Evolutionary conservation across 1,140 invertebrate genomes (phyloP).

Genomic region (Neuroterus valhalla): DNA sequence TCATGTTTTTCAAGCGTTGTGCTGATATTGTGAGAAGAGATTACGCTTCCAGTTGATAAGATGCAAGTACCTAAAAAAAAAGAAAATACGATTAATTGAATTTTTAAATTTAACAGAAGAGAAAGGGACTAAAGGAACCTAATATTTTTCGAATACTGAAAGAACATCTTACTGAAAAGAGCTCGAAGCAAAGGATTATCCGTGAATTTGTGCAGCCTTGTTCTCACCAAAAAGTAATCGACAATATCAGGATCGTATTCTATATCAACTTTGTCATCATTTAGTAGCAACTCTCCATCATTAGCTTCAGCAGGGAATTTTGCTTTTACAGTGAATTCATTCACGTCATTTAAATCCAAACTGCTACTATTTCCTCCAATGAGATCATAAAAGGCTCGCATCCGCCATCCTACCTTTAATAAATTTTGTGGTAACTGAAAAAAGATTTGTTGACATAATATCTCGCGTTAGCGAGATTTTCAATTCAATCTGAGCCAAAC

Average conservation of each 20-base stretch:
- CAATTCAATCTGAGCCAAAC: neutral
- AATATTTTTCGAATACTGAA: neutral
- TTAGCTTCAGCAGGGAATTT: conserved; percentile 64
- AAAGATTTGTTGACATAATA: conserved; percentile 17
- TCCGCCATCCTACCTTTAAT: conserved; percentile 54
- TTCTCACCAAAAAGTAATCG: conserved; percentile 63
- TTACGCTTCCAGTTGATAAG: conserved; percentile 58
- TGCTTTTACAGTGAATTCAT: conserved; percentile 58
- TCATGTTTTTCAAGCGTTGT: conserved; percentile 50
- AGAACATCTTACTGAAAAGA: conserved; percentile 64
- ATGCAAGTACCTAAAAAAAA: conserved; percentile 64
- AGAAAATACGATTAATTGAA: conserved; percentile 27
- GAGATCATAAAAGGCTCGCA: conserved; percentile 63
- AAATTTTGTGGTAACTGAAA: conserved; percentile 64
- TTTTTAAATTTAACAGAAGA: neutral
- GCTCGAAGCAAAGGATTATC: conserved; percentile 59
- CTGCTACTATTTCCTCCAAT: conserved; percentile 57
- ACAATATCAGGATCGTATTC: conserved; percentile 61
- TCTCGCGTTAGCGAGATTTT: conserved; percentile 17
- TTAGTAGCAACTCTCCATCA: conserved; percentile 58
- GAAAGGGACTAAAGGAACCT: neutral
- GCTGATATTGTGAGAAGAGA: conserved; percentile 63
- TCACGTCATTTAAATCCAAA: conserved; percentile 32
- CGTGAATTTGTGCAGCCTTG: conserved; percentile 67
- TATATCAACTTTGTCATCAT: conserved; percentile 57